phyloP scores from a whole-genome alignment of 2,113 vertebrate genomes.

The Pomatorhinus ruficollis region DNA sequence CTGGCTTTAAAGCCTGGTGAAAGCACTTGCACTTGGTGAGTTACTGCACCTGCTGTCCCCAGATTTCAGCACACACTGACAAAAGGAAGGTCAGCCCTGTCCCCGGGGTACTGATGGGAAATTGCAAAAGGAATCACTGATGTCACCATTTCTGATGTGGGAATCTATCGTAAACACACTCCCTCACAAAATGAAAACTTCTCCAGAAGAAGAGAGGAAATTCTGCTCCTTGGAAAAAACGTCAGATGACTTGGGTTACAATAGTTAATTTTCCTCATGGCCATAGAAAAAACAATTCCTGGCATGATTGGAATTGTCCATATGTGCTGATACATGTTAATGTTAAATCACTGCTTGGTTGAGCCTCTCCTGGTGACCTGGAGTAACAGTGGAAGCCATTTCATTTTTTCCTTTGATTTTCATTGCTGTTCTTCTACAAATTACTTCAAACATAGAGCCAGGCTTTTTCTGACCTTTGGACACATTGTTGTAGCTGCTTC shows the following conservation, averaged over 20 bases:
- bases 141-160: conserved; percentile 18
- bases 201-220: conserved; percentile 50
- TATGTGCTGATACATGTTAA: not conserved
- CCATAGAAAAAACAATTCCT: not conserved
- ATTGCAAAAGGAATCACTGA: conserved; percentile 54
- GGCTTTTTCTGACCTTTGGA: not conserved
- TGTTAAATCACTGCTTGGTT: not conserved
- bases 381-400: not conserved
- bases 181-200: not conserved
- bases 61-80: not conserved
- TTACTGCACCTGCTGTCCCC: conserved; percentile 28
- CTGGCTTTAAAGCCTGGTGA: not conserved
- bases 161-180: not conserved
- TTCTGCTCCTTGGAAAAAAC: conserved; percentile 20
- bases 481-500: not conserved
- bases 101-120: conserved; percentile 25
- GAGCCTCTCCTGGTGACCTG: not conserved
- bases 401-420: not conserved
- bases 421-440: not conserved
- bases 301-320: not conserved
- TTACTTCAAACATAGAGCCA: not conserved
- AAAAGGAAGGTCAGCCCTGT: conserved; percentile 52
- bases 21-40: not conserved
- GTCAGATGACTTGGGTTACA: not conserved
- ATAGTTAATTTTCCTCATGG: not conserved